These are phyloP conservation scores for Ammodramus savannarum DNA, from an alignment of 2,113 vertebrate genomes.

Conservation along the genomic window DNA sequence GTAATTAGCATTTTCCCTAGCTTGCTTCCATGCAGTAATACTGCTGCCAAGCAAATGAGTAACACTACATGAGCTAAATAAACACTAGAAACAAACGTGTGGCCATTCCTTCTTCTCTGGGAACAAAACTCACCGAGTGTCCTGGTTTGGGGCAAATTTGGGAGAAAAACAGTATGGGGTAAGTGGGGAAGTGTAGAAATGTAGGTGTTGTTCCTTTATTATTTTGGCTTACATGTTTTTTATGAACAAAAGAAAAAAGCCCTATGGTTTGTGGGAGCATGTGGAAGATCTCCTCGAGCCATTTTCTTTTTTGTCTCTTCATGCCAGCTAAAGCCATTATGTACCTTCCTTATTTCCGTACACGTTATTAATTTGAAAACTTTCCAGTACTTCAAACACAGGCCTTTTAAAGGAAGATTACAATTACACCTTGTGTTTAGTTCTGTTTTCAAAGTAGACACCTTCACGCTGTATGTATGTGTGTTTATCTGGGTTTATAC, in stretches of 20 bases:
- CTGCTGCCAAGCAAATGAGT: conserved; percentile 51
- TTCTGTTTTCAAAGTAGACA: neutral
- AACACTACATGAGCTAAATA: conserved; percentile 9
- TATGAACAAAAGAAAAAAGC: conserved; percentile 5
- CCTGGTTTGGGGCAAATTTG: neutral
- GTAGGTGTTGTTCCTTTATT: neutral
- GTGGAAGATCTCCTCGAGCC: conserved; percentile 19
- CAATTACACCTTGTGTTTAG: neutral
- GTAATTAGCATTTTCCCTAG: conserved; percentile 62
- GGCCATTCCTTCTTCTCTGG: neutral
- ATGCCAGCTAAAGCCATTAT: neutral
- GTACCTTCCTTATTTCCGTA: conserved; percentile 7
- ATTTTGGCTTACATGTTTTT: neutral
- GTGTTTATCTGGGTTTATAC: neutral
- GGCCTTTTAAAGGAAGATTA: neutral
- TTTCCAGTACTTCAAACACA: conserved; percentile 28
- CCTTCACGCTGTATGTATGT: neutral
- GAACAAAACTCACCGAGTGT: neutral
- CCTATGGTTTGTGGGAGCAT: conserved; percentile 3
- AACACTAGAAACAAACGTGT: neutral
- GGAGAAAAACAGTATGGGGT: neutral
- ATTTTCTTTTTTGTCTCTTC: conserved; percentile 36
- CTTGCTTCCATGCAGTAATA: conserved; percentile 36
- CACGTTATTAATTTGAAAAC: neutral
- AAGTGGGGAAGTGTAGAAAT: neutral